phyloP scores from a whole-genome alignment of 2,888 invertebrate species.

The Drosophila pseudotakahashii region DNA sequence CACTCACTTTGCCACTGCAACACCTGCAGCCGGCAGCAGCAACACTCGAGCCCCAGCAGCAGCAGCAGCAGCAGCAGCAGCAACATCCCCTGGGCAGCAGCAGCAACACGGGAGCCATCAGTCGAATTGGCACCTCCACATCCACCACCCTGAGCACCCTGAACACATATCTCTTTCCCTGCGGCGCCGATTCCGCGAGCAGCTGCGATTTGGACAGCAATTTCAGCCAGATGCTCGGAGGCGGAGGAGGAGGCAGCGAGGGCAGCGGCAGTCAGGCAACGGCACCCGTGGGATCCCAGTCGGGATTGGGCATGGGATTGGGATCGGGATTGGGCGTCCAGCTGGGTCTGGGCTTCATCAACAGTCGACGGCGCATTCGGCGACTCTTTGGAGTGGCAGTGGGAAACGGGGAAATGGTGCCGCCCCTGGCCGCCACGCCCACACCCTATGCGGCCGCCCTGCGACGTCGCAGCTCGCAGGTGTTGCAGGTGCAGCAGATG shows the following conservation, averaged over 20 bases:
- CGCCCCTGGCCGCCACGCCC: slow-evolving; percentile 20
- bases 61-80: slow-evolving; percentile 42
- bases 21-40: slow-evolving; percentile 10
- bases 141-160: slow-evolving; percentile 82
- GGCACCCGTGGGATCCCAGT: slow-evolving; percentile 32
- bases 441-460: slow-evolving; percentile 65
- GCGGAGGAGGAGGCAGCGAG: slow-evolving; percentile 68
- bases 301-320: background rate
- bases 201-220: slow-evolving; percentile 82
- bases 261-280: slow-evolving; percentile 47
- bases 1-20: slow-evolving; percentile 6
- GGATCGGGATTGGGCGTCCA: slow-evolving; percentile 64
- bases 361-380: slow-evolving; percentile 78
- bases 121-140: slow-evolving; percentile 62
- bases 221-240: slow-evolving; percentile 83
- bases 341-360: slow-evolving; percentile 68
- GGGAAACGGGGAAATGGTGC: slow-evolving; percentile 10
- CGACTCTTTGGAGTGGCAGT: slow-evolving; percentile 74
- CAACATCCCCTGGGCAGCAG: slow-evolving; percentile 24
- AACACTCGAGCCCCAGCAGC: slow-evolving; percentile 9
- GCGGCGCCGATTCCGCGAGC: slow-evolving; percentile 79
- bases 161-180: slow-evolving; percentile 84
- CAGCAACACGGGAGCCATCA: slow-evolving; percentile 65
- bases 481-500: slow-evolving; percentile 60
- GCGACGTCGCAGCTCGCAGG: slow-evolving; percentile 79